Conservation (phyloP, 2,797 vertebrate species). For the Melanotaenia parkinsoni region DNA sequence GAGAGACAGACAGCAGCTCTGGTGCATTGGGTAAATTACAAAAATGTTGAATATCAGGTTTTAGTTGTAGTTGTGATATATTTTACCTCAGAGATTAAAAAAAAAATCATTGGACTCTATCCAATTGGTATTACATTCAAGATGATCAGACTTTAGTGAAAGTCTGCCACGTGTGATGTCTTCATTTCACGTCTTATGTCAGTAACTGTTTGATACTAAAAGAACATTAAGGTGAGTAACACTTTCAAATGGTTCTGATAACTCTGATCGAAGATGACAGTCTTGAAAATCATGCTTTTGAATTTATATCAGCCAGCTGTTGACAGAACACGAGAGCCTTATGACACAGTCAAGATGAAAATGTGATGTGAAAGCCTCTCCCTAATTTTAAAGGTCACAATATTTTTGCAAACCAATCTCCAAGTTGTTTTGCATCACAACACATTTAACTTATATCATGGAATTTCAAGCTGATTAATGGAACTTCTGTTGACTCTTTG, state of each 20-base stretch:
- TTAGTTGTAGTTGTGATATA: neutral
- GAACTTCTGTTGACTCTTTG: conserved; percentile 18
- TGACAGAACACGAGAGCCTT: conserved; percentile 9
- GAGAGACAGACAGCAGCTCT: neutral
- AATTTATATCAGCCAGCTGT: conserved; percentile 15
- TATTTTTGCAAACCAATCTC: conserved; percentile 4
- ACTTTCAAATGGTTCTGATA: neutral
- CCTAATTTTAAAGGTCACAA: conserved; percentile 18
- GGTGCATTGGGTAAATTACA: neutral
- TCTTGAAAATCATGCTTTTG: neutral
- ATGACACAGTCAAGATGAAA: conserved; percentile 17
- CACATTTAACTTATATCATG: conserved; percentile 17
- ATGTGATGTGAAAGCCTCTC: conserved; percentile 8
- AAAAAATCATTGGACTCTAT: neutral
- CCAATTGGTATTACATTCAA: neutral
- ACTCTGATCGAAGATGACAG: conserved; percentile 12
- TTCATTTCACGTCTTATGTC: neutral
- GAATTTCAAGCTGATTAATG: conserved; percentile 9
- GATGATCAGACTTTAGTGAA: neutral
- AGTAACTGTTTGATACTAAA: neutral
- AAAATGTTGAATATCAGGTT: neutral
- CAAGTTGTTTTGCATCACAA: conserved; percentile 15
- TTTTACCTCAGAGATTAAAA: neutral
- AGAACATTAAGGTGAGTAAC: neutral
- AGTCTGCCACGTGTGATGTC: neutral